Conservation (phyloP, 2,113 vertebrate species). For the Poicephalus gulielmi region DNA sequence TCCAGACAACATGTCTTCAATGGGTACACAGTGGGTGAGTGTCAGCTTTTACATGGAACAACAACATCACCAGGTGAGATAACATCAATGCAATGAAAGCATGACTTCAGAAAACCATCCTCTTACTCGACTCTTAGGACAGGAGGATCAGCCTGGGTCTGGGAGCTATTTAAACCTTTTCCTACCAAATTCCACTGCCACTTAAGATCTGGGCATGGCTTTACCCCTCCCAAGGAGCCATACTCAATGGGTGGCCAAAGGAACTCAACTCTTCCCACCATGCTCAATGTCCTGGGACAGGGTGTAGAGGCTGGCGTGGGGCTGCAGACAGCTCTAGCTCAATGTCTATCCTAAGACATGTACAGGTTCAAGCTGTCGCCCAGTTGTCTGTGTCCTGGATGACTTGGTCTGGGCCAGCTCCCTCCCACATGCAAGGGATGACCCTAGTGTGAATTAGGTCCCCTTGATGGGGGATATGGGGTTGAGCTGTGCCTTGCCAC, state of each 20-base stretch:
- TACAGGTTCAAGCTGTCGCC: background rate
- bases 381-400: background rate
- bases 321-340: background rate
- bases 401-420: background rate
- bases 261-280: background rate
- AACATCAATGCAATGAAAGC: background rate
- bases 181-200: background rate
- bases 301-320: background rate
- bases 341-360: background rate
- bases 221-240: background rate
- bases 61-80: background rate
- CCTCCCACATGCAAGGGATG: background rate
- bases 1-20: background rate
- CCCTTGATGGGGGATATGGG: accelerated
- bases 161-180: background rate
- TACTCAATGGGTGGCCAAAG: background rate
- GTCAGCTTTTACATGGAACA: background rate
- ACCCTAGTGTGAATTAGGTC: background rate
- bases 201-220: background rate
- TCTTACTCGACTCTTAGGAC: background rate
- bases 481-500: background rate
- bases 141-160: background rate
- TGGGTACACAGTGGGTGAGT: background rate
- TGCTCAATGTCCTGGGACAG: background rate
- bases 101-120: background rate